phyloP scores from a whole-genome alignment of 2,888 invertebrate species.

The Cosmia pyralina region DNA sequence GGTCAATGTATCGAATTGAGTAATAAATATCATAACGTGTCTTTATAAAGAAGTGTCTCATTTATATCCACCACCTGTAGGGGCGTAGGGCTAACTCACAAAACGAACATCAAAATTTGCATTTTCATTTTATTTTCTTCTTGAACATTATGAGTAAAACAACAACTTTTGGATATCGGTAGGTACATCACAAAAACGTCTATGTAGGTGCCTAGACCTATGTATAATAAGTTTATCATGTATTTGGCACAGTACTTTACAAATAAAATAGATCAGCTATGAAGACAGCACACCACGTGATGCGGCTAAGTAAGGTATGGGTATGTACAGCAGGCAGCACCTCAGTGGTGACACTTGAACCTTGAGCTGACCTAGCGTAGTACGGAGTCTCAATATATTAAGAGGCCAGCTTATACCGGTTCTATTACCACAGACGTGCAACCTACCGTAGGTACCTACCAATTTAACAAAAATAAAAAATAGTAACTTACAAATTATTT shows the following conservation, averaged over 20 bases:
- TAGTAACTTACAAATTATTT: neutral
- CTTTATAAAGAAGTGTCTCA: too few species aligned
- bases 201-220: too few species aligned
- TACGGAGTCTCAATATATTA: neutral
- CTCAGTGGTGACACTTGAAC: neutral
- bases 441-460: neutral
- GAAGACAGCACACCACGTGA: neutral
- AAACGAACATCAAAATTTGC: too few species aligned
- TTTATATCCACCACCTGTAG: too few species aligned
- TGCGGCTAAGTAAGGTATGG: too few species aligned
- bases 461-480: neutral
- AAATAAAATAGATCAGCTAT: neutral
- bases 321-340: neutral
- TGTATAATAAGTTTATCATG: too few species aligned
- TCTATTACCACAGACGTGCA: neutral
- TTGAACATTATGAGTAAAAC: too few species aligned
- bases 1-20: too few species aligned
- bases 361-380: neutral
- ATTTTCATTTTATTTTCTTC: too few species aligned
- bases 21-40: too few species aligned
- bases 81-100: too few species aligned
- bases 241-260: neutral
- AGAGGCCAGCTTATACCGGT: neutral
- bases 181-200: neutral
- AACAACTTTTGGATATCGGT: neutral